These are phyloP conservation scores for Camponotus floridanus DNA, from an alignment of 1,140 invertebrate genomes.

Conservation along the genomic window DNA sequence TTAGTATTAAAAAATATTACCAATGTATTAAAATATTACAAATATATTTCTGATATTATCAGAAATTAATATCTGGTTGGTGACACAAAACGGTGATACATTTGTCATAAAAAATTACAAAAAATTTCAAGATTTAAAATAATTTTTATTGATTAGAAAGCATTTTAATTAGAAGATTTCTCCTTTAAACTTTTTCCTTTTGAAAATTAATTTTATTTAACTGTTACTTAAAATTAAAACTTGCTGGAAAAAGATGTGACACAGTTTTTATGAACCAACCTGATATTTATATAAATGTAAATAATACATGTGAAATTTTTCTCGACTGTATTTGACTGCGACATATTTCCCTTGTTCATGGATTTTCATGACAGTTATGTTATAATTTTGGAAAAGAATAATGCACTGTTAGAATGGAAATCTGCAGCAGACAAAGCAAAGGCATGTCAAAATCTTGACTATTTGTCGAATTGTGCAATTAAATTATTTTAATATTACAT, in stretches of 20 bases:
- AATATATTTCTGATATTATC: constrained; percentile 29
- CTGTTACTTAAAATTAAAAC: neutral
- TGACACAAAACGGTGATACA: neutral
- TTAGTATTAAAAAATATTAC: too few species aligned
- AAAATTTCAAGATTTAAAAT: constrained; percentile 22
- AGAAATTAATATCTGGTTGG: constrained; percentile 41
- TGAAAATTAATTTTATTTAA: neutral
- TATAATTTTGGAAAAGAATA: constrained; percentile 41
- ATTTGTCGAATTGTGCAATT: constrained; percentile 77
- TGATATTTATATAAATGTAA: constrained; percentile 36
- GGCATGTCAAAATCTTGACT: constrained; percentile 52
- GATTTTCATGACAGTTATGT: constrained; percentile 53
- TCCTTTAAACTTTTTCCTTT: neutral
- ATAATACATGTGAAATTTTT: constrained; percentile 29
- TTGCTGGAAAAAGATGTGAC: neutral
- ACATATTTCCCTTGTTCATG: constrained; percentile 56
- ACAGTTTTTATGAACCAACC: constrained; percentile 7
- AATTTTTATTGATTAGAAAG: neutral
- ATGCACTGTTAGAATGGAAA: constrained; percentile 37
- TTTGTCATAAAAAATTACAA: neutral
- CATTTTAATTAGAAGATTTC: constrained; percentile 14
- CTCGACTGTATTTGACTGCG: constrained; percentile 21
- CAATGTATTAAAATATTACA: constrained; percentile 27
- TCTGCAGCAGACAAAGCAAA: constrained; percentile 30
- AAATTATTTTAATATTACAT: constrained; percentile 81